Evolutionary conservation across 2,113 vertebrate species (phyloP).

Genomic region (Odontesthes bonariensis): DNA sequence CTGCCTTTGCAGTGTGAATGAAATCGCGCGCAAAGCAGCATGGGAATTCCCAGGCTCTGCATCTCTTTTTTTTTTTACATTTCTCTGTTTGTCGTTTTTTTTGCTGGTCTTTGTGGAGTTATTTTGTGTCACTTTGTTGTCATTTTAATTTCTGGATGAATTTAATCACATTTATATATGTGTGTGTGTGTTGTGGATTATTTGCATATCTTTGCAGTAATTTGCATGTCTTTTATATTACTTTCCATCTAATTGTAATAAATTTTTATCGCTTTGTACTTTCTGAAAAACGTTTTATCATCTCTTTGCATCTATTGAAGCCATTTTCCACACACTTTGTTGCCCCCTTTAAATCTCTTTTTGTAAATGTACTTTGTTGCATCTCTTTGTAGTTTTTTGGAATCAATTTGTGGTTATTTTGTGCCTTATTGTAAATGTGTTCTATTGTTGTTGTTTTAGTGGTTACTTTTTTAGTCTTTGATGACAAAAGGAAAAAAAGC

Average conservation of each 20-base stretch:
- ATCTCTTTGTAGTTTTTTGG: not conserved
- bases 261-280: not conserved
- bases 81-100: no score
- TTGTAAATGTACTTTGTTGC: not conserved
- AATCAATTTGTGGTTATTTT: not conserved
- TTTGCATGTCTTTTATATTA: not conserved
- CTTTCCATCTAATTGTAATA: not conserved
- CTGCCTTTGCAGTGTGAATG: no score
- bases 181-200: no score
- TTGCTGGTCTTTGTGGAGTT: no score
- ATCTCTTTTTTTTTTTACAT: no score
- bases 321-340: not conserved
- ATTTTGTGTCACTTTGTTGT: not conserved
- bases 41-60: no score
- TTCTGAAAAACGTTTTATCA: not conserved
- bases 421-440: conserved; percentile 4
- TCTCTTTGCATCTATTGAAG: not conserved
- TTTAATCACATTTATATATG: not conserved
- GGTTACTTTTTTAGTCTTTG: conserved; percentile 1
- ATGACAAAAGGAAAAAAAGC: not conserved
- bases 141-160: not conserved
- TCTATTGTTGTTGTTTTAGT: not conserved
- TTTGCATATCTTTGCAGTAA: not conserved
- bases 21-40: no score
- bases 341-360: not conserved